These are phyloP conservation scores for Columba livia DNA, from an alignment of 2,113 vertebrate species.

Conservation along the genomic window DNA sequence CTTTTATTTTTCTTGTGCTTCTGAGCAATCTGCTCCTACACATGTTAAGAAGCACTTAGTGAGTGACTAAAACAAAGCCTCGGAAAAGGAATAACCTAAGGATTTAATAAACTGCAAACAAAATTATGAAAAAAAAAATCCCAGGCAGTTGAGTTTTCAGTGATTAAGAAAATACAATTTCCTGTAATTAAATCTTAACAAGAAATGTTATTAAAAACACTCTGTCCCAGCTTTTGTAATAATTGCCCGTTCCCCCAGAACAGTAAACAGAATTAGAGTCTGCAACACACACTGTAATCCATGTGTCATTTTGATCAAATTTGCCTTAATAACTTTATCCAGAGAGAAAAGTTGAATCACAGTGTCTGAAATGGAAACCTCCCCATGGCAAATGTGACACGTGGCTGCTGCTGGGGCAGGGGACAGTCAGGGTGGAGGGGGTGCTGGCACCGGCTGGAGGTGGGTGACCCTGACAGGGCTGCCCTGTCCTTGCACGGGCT, in stretches of 20 bases:
- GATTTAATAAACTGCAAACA: constrained; percentile 83
- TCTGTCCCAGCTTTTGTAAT: constrained; percentile 81
- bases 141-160: constrained; percentile 81
- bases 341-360: constrained; percentile 60
- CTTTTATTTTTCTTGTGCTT: neutral
- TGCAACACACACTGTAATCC: constrained; percentile 76
- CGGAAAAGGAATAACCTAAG: constrained; percentile 79
- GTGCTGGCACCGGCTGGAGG: neutral
- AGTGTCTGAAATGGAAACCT: constrained; percentile 15
- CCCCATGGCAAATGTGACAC: neutral
- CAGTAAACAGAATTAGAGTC: constrained; percentile 84
- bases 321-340: constrained; percentile 81
- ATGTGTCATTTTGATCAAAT: constrained; percentile 81
- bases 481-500: neutral
- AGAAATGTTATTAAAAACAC: constrained; percentile 86
- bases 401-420: neutral
- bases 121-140: constrained; percentile 79
- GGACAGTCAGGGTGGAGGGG: neutral
- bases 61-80: constrained; percentile 73
- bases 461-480: neutral
- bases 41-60: constrained; percentile 76
- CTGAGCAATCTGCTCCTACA: constrained; percentile 33
- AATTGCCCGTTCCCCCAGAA: constrained; percentile 81
- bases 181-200: constrained; percentile 87
- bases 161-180: constrained; percentile 87